Conservation (phyloP, 2,888 invertebrate genomes). For the Mimumesa dahlbomi region DNA sequence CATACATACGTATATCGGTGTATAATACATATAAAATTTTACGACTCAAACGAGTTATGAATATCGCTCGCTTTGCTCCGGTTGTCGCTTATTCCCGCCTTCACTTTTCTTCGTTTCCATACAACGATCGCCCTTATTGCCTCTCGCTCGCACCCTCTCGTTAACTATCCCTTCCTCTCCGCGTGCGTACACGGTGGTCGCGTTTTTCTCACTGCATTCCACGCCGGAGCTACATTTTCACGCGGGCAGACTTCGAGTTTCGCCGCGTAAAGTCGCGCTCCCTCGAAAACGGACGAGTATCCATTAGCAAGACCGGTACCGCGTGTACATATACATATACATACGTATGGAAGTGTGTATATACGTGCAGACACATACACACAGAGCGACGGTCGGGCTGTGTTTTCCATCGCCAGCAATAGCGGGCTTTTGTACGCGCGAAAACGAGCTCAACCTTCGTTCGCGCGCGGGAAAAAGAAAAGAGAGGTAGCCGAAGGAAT, state of each 20-base stretch:
- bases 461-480: not conserved
- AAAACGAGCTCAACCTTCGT: constrained; percentile 14
- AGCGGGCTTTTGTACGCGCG: constrained; percentile 9
- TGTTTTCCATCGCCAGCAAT: constrained; percentile 18
- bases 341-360: no score
- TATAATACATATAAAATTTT: not conserved
- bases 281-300: constrained; percentile 20
- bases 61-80: constrained; percentile 6
- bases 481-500: not conserved
- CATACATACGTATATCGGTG: not conserved
- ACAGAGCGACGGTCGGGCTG: constrained; percentile 3
- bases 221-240: constrained; percentile 21
- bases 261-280: constrained; percentile 14
- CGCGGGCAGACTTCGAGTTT: constrained; percentile 12
- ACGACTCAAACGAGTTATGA: constrained; percentile 15
- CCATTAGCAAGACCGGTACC: constrained; percentile 38
- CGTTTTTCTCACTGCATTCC: constrained; percentile 33
- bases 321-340: no score
- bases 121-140: not conserved
- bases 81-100: constrained; percentile 2
- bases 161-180: no score
- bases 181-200: constrained; percentile 8
- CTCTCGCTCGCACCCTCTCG: no score
- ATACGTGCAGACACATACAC: not conserved
- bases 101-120: not conserved